Evolutionary conservation across 1,140 invertebrate species (phyloP).

Genomic region (Atta cephalotes): DNA sequence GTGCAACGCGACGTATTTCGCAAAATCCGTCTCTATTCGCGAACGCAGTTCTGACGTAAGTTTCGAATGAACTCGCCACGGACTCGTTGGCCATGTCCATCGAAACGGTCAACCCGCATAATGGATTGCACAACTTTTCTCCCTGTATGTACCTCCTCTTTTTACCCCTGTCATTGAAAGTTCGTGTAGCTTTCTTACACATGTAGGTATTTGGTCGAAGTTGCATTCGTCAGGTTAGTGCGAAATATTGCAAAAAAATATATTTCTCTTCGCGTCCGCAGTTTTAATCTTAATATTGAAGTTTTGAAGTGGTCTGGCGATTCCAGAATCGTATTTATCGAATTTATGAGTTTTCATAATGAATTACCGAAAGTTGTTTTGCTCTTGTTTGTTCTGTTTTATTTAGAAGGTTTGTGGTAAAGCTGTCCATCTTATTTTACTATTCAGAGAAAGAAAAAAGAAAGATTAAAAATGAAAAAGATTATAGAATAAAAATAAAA

Average conservation of each 20-base stretch:
- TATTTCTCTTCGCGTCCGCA: neutral
- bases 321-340: slow-evolving; percentile 27
- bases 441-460: neutral
- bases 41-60: slow-evolving; percentile 22
- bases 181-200: slow-evolving; percentile 39
- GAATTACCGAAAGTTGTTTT: slow-evolving; percentile 47
- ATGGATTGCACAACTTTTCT: slow-evolving; percentile 73
- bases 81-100: slow-evolving; percentile 58
- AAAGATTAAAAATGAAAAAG: neutral
- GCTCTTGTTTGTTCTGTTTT: slow-evolving; percentile 9
- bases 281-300: slow-evolving; percentile 23
- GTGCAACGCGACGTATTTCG: neutral
- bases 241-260: slow-evolving; percentile 32
- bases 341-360: slow-evolving; percentile 37
- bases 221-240: neutral
- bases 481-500: neutral
- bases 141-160: slow-evolving; percentile 36
- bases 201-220: slow-evolving; percentile 6
- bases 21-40: slow-evolving; percentile 40
- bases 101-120: slow-evolving; percentile 58
- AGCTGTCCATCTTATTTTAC: neutral
- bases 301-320: slow-evolving; percentile 29
- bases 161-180: slow-evolving; percentile 9
- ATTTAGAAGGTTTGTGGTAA: neutral
- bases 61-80: slow-evolving; percentile 39